Evolutionary conservation across 2,888 invertebrate genomes (phyloP), one percentile per base, ranked within the genome.

Genomic region (Acleris literana): DNA sequence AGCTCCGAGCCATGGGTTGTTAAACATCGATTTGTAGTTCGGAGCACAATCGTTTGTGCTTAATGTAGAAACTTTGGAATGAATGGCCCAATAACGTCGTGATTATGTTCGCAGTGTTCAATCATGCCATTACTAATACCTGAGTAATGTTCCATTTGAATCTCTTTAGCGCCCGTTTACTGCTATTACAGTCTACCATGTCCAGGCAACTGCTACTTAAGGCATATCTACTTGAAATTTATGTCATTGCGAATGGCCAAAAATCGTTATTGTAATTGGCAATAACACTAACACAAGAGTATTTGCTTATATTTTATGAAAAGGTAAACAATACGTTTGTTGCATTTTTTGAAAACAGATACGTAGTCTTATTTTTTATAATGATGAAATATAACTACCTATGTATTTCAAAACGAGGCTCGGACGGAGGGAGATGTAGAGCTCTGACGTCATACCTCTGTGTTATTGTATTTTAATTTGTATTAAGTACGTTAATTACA

Each of bases 11-110:
- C 78, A 77, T 78, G 74, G 79, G 83, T 86, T 87, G 88, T 89
- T 89, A 81, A 88, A 87, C 87, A 87, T 84, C 88, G 85, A 89
- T 89, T 88, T 88, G 81, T 72, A 72, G 69, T 71, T 76, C 69
- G 57, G 52, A 62, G 62, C 62, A 75, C 76, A 76, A 76, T 78
- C 83, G 80, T 80, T 79, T 80, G 85, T 81, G 78, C 77, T 77
- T 76, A 79, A 78, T 80, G 77, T 76, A 76, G 76, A 75, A 74
- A 73, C 71, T 76, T 80, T 79, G 80, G 76, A 74, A 76, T 76
- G 78, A 66, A 62, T 62, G 57, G 52, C 61, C 66, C 62, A 53
- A 62, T 62, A 66, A 62, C 66, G 62, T 33, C 62, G 48, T 62
- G 62, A 62, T 61, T 66, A 66, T 79, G 77, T 76, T 78, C 81